Percentiles rank a stretch among this genome's conserved stretches.
Conservation (phyloP, 2,113 vertebrate species). For the Poicephalus meyeri region DNA sequence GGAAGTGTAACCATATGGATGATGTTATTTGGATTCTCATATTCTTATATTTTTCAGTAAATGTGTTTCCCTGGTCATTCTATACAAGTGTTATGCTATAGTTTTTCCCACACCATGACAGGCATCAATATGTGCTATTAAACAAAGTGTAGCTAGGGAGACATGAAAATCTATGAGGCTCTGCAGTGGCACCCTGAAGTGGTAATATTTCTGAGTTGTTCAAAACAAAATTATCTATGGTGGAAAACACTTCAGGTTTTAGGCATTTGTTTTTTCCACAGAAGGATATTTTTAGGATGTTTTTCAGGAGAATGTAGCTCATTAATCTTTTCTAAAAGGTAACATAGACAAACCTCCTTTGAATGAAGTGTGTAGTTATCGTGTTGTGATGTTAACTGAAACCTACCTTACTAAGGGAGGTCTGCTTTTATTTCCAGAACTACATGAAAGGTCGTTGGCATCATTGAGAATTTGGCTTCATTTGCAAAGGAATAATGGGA, state of each 20-base stretch:
- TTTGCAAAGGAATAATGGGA: neutral
- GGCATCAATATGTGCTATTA: neutral
- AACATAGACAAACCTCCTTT: neutral
- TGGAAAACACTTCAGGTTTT: neutral
- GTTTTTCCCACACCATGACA: neutral
- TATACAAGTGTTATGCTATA: neutral
- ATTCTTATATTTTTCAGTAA: neutral
- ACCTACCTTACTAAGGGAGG: neutral
- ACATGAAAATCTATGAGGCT: neutral
- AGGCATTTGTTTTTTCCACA: neutral
- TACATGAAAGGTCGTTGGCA: neutral
- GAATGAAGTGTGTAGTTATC: neutral
- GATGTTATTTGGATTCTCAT: neutral
- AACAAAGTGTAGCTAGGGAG: neutral
- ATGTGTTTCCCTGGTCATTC: neutral
- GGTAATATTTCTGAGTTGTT: neutral
- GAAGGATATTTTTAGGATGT: neutral
- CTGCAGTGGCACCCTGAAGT: neutral
- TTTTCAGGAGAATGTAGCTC: neutral
- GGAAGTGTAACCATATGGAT: neutral
- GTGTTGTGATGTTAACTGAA: neutral
- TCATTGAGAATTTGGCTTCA: neutral
- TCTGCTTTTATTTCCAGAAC: neutral
- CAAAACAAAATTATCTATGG: neutral
- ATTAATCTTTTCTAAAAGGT: neutral